A percentile compares a stretch with the other conserved stretches of the same genome.
Conservation (phyloP, 2,113 vertebrate species). For the Dolichotis patagonum region DNA sequence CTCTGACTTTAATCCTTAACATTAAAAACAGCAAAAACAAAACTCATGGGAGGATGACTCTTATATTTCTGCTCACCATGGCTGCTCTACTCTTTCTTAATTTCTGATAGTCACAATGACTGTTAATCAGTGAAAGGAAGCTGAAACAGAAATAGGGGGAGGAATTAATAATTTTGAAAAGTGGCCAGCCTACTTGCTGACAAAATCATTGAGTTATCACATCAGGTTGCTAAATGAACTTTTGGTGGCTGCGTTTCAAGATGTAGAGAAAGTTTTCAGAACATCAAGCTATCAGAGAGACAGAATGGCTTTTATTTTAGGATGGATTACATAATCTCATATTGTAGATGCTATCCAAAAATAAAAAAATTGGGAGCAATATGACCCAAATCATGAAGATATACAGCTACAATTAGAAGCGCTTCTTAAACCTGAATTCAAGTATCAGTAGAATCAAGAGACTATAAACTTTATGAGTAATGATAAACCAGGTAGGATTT, state of each 20-base stretch:
- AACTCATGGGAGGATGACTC: background rate
- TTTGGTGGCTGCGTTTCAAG: background rate
- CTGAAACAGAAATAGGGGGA: background rate
- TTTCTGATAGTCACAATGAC: background rate
- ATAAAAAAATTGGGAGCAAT: background rate
- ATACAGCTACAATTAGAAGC: background rate
- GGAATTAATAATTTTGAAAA: conserved; percentile 34
- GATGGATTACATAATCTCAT: background rate
- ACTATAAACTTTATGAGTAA: background rate
- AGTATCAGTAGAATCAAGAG: background rate
- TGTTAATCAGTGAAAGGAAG: background rate
- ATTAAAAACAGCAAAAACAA: background rate
- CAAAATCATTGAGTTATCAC: background rate
- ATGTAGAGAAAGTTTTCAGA: conserved; percentile 1
- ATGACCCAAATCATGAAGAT: background rate
- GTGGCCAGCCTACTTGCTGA: background rate
- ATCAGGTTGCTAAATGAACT: background rate
- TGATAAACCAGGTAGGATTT: background rate
- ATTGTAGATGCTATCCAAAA: background rate
- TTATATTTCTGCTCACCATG: background rate
- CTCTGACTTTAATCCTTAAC: background rate
- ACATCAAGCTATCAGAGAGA: background rate
- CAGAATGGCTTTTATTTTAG: background rate
- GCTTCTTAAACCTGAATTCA: background rate
- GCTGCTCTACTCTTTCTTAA: background rate